Evolutionary conservation across 2,797 vertebrate genomes (phyloP).

Genomic region (Meda fulgida): DNA sequence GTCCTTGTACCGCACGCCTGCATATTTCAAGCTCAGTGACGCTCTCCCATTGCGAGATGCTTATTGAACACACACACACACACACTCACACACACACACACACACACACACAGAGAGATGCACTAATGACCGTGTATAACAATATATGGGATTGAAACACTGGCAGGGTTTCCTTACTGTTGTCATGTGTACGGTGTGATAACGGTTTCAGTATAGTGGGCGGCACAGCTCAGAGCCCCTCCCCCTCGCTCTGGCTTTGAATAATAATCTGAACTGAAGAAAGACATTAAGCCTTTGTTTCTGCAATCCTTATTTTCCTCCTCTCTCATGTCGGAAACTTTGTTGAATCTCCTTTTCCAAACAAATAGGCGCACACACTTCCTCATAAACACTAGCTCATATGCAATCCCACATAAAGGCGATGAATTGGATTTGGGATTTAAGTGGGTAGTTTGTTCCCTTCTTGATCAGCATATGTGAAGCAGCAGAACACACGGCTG

Average conservation of each 20-base stretch:
- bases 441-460: constrained; percentile 91
- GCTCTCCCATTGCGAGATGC: constrained; percentile 16
- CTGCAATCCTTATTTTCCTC: constrained; percentile 3
- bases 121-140: constrained; percentile 37
- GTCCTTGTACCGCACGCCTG: constrained; percentile 20
- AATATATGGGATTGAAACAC: constrained; percentile 62
- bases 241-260: constrained; percentile 87
- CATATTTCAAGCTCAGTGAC: constrained; percentile 30
- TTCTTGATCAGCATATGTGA: constrained; percentile 84
- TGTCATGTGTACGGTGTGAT: constrained; percentile 76
- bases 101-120: neutral
- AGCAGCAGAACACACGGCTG: constrained; percentile 39
- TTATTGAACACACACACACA: constrained; percentile 8
- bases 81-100: constrained; percentile 1
- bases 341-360: constrained; percentile 27
- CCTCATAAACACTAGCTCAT: constrained; percentile 56
- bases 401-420: constrained; percentile 80
- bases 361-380: constrained; percentile 28
- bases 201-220: constrained; percentile 83
- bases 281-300: neutral
- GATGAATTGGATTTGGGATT: constrained; percentile 83
- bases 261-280: constrained; percentile 74
- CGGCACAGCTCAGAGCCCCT: constrained; percentile 57
- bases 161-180: constrained; percentile 78
- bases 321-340: constrained; percentile 29